Percentiles rank a stretch among this genome's conserved stretches.
These are phyloP conservation scores for Plebejus argus DNA, from an alignment of 2,888 invertebrate genomes.

Conservation along the genomic window DNA sequence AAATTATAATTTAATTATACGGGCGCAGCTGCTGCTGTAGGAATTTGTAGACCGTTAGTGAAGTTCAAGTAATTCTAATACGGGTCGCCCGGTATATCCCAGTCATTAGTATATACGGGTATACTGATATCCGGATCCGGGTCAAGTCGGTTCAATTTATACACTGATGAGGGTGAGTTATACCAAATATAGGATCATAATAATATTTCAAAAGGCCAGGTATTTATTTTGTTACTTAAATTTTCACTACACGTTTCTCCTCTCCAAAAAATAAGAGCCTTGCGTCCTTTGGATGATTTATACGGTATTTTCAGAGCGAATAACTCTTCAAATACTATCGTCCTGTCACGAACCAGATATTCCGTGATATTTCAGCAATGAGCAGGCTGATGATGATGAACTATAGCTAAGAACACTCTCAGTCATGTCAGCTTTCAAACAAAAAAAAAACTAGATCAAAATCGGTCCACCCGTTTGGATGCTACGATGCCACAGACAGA, in stretches of 20 bases:
- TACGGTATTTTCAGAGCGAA: too few relatives aligned
- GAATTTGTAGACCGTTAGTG: background rate
- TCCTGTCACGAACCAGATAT: too few relatives aligned
- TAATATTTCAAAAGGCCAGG: background rate
- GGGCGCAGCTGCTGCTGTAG: background rate
- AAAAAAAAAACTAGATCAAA: too few relatives aligned
- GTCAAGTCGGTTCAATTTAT: background rate
- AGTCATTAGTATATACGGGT: background rate
- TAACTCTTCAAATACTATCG: too few relatives aligned
- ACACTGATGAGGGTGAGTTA: background rate
- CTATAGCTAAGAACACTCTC: too few relatives aligned
- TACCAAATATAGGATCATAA: background rate
- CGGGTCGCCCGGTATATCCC: background rate
- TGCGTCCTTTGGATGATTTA: too few relatives aligned
- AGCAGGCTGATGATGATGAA: too few relatives aligned
- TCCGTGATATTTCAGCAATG: too few relatives aligned
- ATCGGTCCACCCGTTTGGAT: too few relatives aligned
- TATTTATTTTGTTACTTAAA: background rate
- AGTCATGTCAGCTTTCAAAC: too few relatives aligned
- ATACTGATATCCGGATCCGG: background rate
- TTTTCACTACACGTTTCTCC: background rate
- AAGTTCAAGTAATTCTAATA: background rate
- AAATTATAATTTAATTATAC: background rate
- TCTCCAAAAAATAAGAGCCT: too few relatives aligned
- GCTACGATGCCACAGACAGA: too few relatives aligned